phyloP scores from a whole-genome alignment of 2,888 invertebrate genomes.

The Xanthia icteritia region DNA sequence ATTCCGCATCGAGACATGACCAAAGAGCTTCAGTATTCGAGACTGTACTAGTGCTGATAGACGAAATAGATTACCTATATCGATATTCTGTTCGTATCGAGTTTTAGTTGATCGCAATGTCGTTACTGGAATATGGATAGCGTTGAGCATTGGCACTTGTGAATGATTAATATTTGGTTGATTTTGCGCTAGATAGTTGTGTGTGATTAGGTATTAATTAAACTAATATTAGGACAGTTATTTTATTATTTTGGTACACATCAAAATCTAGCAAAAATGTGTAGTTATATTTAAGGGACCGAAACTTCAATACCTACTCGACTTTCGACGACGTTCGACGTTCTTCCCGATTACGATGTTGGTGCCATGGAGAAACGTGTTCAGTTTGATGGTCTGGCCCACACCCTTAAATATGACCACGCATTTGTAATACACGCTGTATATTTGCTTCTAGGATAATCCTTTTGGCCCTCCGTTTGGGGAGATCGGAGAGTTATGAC shows the following conservation, averaged over 20 bases:
- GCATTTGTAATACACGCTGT: neutral
- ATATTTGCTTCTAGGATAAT: neutral
- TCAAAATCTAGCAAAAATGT: neutral
- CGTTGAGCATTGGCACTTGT: slow-evolving; percentile 42
- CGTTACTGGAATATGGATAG: slow-evolving; percentile 55
- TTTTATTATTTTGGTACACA: slow-evolving; percentile 7
- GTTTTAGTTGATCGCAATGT: slow-evolving; percentile 38
- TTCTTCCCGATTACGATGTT: neutral
- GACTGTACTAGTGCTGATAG: no score
- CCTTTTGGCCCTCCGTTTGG: neutral
- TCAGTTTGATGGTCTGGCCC: neutral
- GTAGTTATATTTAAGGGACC: neutral
- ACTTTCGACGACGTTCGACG: no score
- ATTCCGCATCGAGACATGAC: no score
- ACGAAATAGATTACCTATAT: neutral
- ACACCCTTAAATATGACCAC: neutral
- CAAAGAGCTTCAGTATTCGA: no score
- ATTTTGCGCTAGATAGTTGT: slow-evolving; percentile 31
- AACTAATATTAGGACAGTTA: slow-evolving; percentile 13
- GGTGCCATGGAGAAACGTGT: neutral
- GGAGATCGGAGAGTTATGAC: neutral
- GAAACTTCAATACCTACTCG: neutral
- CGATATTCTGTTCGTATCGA: slow-evolving; percentile 18
- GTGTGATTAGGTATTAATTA: slow-evolving; percentile 12
- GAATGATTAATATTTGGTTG: slow-evolving; percentile 61